phyloP scores from a whole-genome alignment of 2,113 vertebrate species.

The Halcyon malimbica region DNA sequence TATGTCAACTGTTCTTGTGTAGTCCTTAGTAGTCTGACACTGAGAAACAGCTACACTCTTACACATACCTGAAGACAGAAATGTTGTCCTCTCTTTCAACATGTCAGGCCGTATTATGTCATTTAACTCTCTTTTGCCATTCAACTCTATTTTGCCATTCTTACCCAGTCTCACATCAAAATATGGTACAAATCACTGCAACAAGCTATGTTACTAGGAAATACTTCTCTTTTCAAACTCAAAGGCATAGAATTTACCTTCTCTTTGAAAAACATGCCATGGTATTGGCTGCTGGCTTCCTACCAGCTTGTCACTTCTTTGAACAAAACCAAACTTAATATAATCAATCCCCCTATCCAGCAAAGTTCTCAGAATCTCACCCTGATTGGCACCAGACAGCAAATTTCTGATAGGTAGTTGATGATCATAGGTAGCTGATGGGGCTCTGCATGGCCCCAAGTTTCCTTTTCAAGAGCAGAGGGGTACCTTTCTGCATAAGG shows the following conservation, averaged over 20 bases:
- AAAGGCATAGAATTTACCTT: background rate
- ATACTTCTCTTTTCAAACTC: background rate
- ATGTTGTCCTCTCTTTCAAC: background rate
- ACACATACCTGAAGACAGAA: background rate
- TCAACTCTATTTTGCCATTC: background rate
- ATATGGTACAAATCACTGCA: background rate
- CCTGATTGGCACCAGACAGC: background rate
- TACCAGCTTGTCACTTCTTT: background rate
- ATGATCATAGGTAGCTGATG: background rate
- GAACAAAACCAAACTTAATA: background rate
- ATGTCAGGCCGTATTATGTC: background rate
- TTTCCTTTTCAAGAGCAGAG: background rate
- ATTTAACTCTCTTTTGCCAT: background rate
- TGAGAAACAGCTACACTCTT: background rate
- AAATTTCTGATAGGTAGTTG: background rate
- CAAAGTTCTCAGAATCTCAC: background rate
- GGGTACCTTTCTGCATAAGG: background rate
- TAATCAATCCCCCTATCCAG: fast-evolving
- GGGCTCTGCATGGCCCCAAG: background rate
- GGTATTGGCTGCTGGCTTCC: background rate
- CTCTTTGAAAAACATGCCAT: background rate
- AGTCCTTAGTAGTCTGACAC: background rate
- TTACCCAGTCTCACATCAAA: background rate
- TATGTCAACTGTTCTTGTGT: background rate
- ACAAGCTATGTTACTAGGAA: background rate